Evolutionary conservation across 1,140 invertebrate species (phyloP).

Genomic region (Prorops nasuta): DNA sequence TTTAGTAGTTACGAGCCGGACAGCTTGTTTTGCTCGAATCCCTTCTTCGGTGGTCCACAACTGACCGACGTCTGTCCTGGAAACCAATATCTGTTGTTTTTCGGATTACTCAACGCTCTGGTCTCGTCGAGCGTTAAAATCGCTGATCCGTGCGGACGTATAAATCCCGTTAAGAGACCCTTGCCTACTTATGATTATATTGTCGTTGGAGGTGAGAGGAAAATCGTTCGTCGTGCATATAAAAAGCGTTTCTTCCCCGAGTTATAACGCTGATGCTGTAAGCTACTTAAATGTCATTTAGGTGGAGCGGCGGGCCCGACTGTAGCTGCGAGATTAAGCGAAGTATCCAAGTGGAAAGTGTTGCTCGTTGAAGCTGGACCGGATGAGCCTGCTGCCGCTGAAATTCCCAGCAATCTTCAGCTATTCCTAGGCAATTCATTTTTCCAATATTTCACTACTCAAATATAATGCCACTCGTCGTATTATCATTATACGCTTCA

Average conservation of each 20-base stretch:
- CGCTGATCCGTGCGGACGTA: conserved; percentile 42
- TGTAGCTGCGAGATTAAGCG: conserved; percentile 50
- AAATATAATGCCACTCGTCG: background rate
- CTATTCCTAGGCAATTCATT: conserved; percentile 30
- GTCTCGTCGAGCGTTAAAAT: conserved; percentile 50
- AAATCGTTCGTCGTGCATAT: conserved; percentile 36
- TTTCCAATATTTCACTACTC: background rate
- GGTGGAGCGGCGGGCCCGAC: conserved; percentile 50
- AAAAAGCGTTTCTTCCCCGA: no score
- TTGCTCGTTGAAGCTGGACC: conserved; percentile 62
- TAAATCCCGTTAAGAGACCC: conserved; percentile 28
- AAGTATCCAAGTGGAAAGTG: conserved; percentile 44
- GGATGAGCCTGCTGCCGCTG: conserved; percentile 43
- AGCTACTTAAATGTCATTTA: conserved; percentile 11
- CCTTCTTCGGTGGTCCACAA: conserved; percentile 25
- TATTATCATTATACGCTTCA: background rate
- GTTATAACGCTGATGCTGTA: no score
- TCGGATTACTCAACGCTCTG: conserved; percentile 46
- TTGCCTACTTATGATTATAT: conserved; percentile 69
- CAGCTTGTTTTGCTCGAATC: conserved; percentile 22
- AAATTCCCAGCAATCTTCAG: conserved; percentile 37
- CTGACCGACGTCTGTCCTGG: conserved; percentile 24
- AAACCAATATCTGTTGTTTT: conserved; percentile 12
- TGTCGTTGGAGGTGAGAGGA: conserved; percentile 72
- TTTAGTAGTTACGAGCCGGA: background rate